A percentile compares a stretch with the other conserved stretches of the same genome.
Evolutionary conservation across 2,888 invertebrate species (phyloP).

Genomic region (Drosophila prostipennis): DNA sequence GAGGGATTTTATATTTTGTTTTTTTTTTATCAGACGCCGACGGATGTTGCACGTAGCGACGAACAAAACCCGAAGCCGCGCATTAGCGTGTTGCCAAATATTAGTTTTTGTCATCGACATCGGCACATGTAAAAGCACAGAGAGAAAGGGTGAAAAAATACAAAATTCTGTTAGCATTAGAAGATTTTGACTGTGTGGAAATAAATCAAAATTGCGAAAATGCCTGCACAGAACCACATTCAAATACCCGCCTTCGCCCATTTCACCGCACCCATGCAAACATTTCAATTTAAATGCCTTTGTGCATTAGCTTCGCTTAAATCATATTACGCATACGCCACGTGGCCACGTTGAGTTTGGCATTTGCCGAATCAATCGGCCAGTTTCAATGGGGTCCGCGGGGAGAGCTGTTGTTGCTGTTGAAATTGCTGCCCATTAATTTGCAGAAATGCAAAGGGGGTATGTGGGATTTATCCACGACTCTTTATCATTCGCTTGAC

Average conservation of each 20-base stretch:
- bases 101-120: constrained; percentile 58
- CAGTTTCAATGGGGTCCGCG: constrained; percentile 14
- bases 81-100: constrained; percentile 67
- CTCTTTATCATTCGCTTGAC: constrained; percentile 21
- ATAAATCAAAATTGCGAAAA: constrained; percentile 76
- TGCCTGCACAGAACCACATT: constrained; percentile 32
- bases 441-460: constrained; percentile 29
- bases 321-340: constrained; percentile 74
- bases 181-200: constrained; percentile 47
- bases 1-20: not conserved
- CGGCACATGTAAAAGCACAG: constrained; percentile 51
- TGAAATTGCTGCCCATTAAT: constrained; percentile 66
- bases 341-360: constrained; percentile 47
- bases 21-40: constrained; percentile 38
- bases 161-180: constrained; percentile 68
- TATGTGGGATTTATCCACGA: not conserved
- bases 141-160: constrained; percentile 33
- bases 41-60: constrained; percentile 69
- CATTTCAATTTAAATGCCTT: constrained; percentile 75
- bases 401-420: constrained; percentile 47
- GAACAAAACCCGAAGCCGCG: constrained; percentile 41
- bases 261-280: constrained; percentile 19
- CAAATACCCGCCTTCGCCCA: constrained; percentile 12
- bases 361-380: constrained; percentile 49
- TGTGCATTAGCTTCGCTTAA: constrained; percentile 74